phyloP scores from a whole-genome alignment of 2,797 vertebrate species.

The Trachops cirrhosus region DNA sequence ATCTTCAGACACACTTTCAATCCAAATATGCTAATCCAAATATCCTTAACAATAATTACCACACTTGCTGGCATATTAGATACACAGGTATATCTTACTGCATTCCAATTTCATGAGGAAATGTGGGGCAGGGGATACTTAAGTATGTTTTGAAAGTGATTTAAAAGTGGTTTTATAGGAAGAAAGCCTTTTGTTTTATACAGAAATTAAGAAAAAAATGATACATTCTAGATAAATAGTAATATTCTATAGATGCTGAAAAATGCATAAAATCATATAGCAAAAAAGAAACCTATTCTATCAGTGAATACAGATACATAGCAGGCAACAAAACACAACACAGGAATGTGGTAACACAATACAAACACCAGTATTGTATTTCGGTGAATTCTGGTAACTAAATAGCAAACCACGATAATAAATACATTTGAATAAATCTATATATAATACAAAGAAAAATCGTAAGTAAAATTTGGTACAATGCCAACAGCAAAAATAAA shows the following conservation, averaged over 20 bases:
- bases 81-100: neutral
- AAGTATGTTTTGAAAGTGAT: neutral
- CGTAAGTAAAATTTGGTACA: neutral
- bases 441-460: neutral
- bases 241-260: neutral
- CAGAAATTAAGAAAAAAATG: slow-evolving; percentile 7
- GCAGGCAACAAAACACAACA: neutral
- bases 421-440: neutral
- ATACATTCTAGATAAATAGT: neutral
- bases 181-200: slow-evolving; percentile 18
- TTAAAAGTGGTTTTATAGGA: slow-evolving; percentile 33
- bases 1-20: slow-evolving; percentile 29
- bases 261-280: neutral
- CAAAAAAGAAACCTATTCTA: neutral
- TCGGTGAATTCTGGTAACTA: neutral
- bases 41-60: neutral
- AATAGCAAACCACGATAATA: neutral
- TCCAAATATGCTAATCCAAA: neutral
- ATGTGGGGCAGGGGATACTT: neutral
- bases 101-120: slow-evolving; percentile 14
- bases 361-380: neutral
- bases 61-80: neutral
- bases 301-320: neutral
- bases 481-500: neutral
- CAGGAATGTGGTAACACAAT: neutral